Percentiles rank a stretch among this genome's conserved stretches.
phyloP scores from a whole-genome alignment of 2,113 vertebrate genomes.

The Emydura subglobosa region DNA sequence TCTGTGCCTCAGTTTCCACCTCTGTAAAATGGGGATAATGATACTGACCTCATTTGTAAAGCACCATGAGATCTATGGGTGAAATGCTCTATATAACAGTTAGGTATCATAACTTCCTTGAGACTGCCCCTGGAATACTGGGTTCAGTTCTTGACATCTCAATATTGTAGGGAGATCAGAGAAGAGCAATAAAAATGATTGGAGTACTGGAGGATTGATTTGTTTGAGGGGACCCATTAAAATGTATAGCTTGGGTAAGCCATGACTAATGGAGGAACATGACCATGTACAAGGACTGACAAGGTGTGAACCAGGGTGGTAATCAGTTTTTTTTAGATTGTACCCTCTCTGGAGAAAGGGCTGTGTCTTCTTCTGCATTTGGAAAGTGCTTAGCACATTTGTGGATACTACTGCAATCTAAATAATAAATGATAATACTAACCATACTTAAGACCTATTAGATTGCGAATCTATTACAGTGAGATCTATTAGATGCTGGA shows the following conservation, averaged over 20 bases:
- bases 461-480: background rate
- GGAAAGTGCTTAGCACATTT: background rate
- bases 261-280: background rate
- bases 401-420: background rate
- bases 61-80: background rate
- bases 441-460: background rate
- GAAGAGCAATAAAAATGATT: conserved; percentile 13
- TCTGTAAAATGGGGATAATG: background rate
- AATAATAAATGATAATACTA: background rate
- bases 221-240: background rate
- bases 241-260: conserved; percentile 27
- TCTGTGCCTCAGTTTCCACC: background rate
- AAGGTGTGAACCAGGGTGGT: background rate
- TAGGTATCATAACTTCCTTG: background rate
- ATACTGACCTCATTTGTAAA: background rate
- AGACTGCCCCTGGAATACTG: background rate
- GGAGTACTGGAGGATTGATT: background rate
- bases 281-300: background rate
- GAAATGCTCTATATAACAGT: background rate
- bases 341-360: background rate
- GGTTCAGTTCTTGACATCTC: background rate
- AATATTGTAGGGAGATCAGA: background rate
- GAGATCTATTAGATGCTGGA: background rate
- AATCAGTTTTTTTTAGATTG: background rate
- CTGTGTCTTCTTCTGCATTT: conserved; percentile 19